These are phyloP conservation scores for Clytia hemisphaerica DNA, from an alignment of 30 jellyfish, hydroid and myxozoan species.

Conservation along the genomic window DNA sequence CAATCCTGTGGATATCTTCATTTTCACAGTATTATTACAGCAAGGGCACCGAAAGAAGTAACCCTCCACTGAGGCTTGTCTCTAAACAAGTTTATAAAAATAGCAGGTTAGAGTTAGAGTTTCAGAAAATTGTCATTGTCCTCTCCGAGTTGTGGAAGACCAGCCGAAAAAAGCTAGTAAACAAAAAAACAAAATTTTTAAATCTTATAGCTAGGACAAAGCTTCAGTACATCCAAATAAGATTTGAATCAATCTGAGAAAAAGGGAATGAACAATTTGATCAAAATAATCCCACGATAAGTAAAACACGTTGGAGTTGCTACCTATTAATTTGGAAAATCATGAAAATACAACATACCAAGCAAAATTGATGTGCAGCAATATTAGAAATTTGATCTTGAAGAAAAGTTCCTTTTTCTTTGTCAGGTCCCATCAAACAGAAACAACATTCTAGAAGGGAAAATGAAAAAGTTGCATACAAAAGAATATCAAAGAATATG, in stretches of 20 bases:
- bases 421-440: conserved; percentile 21
- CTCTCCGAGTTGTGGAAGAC: conserved; percentile 64
- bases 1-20: too few relatives aligned
- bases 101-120: too few relatives aligned
- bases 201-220: not conserved
- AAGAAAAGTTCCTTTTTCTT: conserved; percentile 23
- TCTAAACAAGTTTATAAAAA: conserved; percentile 3
- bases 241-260: too few relatives aligned
- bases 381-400: not conserved
- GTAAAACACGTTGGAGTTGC: too few relatives aligned
- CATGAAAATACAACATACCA: conserved; percentile 23
- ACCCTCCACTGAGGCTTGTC: conserved; percentile 58
- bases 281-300: too few relatives aligned
- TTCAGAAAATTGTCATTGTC: conserved; percentile 76
- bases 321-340: too few relatives aligned
- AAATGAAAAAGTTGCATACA: too few relatives aligned
- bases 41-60: conserved; percentile 78
- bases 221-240: not conserved
- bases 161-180: conserved; percentile 58
- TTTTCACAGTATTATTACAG: conserved; percentile 50
- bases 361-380: conserved; percentile 50
- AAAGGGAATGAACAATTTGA: too few relatives aligned
- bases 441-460: conserved; percentile 34
- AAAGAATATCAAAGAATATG: too few relatives aligned
- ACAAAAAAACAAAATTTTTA: not conserved